Percentiles rank a stretch among this genome's conserved stretches.
Evolutionary conservation across 1,140 invertebrate species (phyloP).

Genomic region (Cyclina sinensis): DNA sequence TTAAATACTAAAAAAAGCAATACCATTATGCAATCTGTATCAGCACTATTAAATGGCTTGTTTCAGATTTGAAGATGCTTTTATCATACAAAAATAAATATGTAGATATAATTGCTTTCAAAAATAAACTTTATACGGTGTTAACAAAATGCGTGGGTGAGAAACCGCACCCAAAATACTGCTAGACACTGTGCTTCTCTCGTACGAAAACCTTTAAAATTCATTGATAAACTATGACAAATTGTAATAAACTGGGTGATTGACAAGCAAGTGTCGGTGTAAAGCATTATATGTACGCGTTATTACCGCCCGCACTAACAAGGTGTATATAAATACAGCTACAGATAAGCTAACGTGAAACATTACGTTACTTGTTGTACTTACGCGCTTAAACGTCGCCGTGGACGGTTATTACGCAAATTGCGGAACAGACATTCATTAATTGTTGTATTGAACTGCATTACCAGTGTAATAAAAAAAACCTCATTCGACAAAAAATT

Average conservation of each 20-base stretch:
- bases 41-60: no score
- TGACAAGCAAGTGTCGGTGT: background rate
- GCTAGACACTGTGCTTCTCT: background rate
- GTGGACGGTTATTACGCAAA: background rate
- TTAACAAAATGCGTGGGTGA: background rate
- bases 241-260: background rate
- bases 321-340: background rate
- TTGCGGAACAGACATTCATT: background rate
- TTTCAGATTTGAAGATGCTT: no score
- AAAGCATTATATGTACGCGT: background rate
- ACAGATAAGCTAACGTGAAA: background rate
- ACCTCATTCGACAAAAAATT: background rate
- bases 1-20: no score
- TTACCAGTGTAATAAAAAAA: background rate
- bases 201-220: background rate
- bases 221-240: slow-evolving; percentile 3
- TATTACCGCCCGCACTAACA: slow-evolving; percentile 7
- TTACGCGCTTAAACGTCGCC: background rate
- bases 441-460: background rate
- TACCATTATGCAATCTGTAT: no score
- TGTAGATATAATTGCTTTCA: no score
- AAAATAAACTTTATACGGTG: background rate
- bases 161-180: background rate
- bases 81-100: no score
- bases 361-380: background rate